phyloP scores from a whole-genome alignment of 2,888 invertebrate species.

The Slavum lentiscoides region DNA sequence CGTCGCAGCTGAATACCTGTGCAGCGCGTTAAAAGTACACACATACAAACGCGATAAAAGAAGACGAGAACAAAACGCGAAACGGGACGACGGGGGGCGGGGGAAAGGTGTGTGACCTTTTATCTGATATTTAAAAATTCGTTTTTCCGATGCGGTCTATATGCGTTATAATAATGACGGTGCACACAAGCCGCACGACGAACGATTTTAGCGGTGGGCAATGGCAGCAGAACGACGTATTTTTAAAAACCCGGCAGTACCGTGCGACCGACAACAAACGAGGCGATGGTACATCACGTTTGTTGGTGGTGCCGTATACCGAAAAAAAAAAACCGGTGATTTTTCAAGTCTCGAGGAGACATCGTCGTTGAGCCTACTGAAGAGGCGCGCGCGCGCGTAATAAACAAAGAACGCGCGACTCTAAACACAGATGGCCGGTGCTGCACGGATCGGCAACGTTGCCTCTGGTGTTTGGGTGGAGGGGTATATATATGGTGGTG shows the following conservation, averaged over 20 bases:
- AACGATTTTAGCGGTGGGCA: too few species aligned
- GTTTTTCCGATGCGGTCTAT: not conserved
- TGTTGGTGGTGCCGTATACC: too few species aligned
- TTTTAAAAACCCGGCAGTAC: too few species aligned
- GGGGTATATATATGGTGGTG: not conserved
- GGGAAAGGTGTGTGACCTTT: slow-evolving; percentile 5
- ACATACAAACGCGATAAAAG: not conserved
- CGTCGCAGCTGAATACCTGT: slow-evolving; percentile 22
- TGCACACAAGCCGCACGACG: too few species aligned
- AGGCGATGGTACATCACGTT: too few species aligned
- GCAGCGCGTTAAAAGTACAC: not conserved
- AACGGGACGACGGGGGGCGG: not conserved
- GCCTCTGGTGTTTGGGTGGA: not conserved
- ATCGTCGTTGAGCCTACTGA: slow-evolving; percentile 1
- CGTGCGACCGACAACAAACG: too few species aligned
- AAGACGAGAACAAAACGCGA: not conserved
- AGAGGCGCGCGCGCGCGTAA: slow-evolving; percentile 17
- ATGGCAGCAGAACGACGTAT: too few species aligned
- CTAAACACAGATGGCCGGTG: slow-evolving; percentile 47
- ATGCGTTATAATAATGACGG: too few species aligned
- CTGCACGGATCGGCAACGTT: slow-evolving; percentile 49
- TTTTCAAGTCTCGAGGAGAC: not conserved
- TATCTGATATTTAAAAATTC: not conserved
- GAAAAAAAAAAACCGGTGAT: too few species aligned
- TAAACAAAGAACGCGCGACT: slow-evolving; percentile 46